Base-by-base conservation (phyloP, 2,113 vertebrate genomes). In the Oryzias celebensis region DNA sequence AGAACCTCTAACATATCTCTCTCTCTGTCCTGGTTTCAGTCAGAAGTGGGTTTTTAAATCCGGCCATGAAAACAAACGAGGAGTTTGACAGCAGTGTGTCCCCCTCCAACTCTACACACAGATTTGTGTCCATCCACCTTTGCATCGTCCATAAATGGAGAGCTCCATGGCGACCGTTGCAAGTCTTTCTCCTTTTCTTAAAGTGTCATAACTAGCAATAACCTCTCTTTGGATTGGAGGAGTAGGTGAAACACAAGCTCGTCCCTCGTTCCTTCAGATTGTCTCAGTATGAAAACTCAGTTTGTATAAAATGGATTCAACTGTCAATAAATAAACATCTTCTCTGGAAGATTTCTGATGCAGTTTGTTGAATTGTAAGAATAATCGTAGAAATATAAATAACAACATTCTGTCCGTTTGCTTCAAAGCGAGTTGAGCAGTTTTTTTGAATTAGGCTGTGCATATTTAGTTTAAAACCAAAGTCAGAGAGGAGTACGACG, bases 1-100 rank as follows among this genome's bases (percentile, higher is more conserved):
- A 82, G 75, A 68, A 85, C 85, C 87, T 90, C 86, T 85, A 89
- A 88, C 83, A 76, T 88, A 68, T 88, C 88, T 90, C 88, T 91
- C 87, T 76, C 78, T 79, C 55, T 68, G 14, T 45, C 15, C 56
- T 65, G 14, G 14, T 67, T 58, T 79, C 65, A 76, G 77, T 75
- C 78, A 50, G n/a, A 68, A 59, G 58, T 67, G 75, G 61, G 62
- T 75, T 78, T 76, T 67, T 63, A 79, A 67, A 62, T 84, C 26
- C 26, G 26, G 3, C 26, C 26, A 26, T 26, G 26, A 26, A 26
- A 84, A 81, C 68, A 58, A 90, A 82, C 41, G 31, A 62, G 62
- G 47, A 12, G 52, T 53, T 72, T 68, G 73, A 73, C 71, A 58
- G 77, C 71, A 75, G 44, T 45, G 6, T 17, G 44, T 45, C 15